Base-by-base conservation (phyloP, 2,888 invertebrate genomes). In the Agonopterix heracliana region DNA sequence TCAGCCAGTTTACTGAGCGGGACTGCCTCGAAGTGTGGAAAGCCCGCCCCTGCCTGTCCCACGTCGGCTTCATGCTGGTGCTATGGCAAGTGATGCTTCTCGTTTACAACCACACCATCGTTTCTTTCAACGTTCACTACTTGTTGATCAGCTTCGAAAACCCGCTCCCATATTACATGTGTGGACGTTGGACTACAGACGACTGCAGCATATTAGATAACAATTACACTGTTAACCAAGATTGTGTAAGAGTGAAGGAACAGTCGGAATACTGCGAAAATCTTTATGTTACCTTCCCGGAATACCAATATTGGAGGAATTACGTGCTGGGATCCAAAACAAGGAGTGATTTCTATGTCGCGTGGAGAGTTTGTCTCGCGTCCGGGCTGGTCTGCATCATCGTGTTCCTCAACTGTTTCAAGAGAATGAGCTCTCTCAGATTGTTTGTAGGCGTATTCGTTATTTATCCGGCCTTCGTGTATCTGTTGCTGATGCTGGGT, bases 121-220 rank as follows among this genome's bases (percentile, higher is more conserved):
- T 68, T n/a, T 57, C 79, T 0, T 83, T 82, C 43, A 47, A 68
- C 2, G 44, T 84, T 4, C 83, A 86, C 61, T 87, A 86, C 49
- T 68, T 85, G n/a, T 56, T 86, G 9, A 72, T 86, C 50, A 81
- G 74, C 48, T 84, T 86, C 34, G 83, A 87, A 58, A 67, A 68
- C 12, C 80, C 81, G 0, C 62, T 79, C 26, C 85, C 84, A 2
- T 87, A 71, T 55, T 74, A 73, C 49, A 49, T 56, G 0, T 87
- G 87, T 49, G 84, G 84, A 1, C 34, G 48, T 0, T 82, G 81
- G 83, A 53, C 75, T 5, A 63, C 60, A 0, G 47, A 41, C 2
- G 51, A 68, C 10, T 86, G 87, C 51, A 59, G 80, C 17, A 74
- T 76, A 38, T 52, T 81, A 0, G 35, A 45, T 1, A 46, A 41